Conservation (phyloP, 2,797 vertebrate genomes). For the Mormyrus proboscirostris region DNA sequence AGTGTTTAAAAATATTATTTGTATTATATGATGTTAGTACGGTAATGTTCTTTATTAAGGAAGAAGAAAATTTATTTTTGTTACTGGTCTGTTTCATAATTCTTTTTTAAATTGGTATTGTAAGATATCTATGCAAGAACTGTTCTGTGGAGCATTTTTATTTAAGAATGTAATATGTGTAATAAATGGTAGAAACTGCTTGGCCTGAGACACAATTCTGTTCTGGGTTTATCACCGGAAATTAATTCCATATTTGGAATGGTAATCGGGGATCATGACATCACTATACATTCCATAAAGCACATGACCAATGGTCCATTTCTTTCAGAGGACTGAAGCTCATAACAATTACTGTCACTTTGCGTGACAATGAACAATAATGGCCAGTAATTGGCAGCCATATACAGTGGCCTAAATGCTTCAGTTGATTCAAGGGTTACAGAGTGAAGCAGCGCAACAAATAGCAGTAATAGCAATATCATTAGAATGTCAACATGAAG, state of each 20-base stretch:
- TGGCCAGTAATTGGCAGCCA: conserved; percentile 28
- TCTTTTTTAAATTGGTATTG: conserved; percentile 99
- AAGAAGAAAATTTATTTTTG: conserved; percentile 86
- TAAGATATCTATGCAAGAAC: conserved; percentile 99
- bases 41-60: conserved; percentile 86
- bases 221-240: conserved; percentile 34
- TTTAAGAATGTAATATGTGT: conserved; percentile 99
- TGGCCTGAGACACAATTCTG: conserved; percentile 50
- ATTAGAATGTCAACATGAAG: conserved; percentile 6
- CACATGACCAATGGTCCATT: conserved; percentile 26
- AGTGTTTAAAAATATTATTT: conserved; percentile 85
- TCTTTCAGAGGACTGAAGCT: conserved; percentile 24
- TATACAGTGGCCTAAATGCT: conserved; percentile 41
- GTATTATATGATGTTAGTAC: conserved; percentile 85
- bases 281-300: background rate
- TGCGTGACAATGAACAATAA: conserved; percentile 35
- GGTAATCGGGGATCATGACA: background rate
- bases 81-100: conserved; percentile 89
- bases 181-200: conserved; percentile 97
- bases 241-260: conserved; percentile 40
- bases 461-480: background rate
- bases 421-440: conserved; percentile 41
- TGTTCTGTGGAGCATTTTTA: conserved; percentile 99
- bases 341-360: conserved; percentile 26
- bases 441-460: conserved; percentile 34